phyloP scores from a whole-genome alignment of 2,113 vertebrate genomes.

The Rhipidura dahli region DNA sequence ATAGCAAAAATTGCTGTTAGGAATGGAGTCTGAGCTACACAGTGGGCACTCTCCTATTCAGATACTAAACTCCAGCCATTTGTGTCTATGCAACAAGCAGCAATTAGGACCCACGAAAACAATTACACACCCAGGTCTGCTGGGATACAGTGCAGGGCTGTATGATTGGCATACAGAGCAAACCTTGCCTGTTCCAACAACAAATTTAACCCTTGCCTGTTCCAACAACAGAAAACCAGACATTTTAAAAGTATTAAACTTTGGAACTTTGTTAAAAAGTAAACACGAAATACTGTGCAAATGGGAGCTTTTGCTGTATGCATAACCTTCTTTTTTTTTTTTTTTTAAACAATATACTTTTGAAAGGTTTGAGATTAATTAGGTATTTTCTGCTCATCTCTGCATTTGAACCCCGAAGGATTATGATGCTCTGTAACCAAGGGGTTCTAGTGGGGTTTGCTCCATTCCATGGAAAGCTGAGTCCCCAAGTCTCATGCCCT shows the following conservation, averaged over 20 bases:
- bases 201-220: conserved; percentile 7
- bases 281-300: neutral
- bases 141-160: neutral
- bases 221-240: neutral
- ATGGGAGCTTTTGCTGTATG: neutral
- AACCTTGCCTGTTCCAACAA: too few species aligned
- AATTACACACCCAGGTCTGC: neutral
- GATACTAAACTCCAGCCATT: neutral
- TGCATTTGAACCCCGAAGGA: neutral
- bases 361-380: neutral
- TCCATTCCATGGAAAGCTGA: neutral
- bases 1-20: neutral
- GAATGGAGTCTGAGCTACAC: neutral
- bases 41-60: neutral
- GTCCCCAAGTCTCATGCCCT: neutral
- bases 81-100: conserved; percentile 21
- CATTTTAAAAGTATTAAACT: neutral
- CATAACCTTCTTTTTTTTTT: neutral
- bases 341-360: neutral
- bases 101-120: conserved; percentile 39
- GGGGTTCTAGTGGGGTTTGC: neutral
- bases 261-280: neutral
- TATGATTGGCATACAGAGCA: conserved; percentile 21
- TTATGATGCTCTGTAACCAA: neutral
- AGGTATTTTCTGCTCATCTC: neutral